phyloP scores from a whole-genome alignment of 2,888 invertebrate species.

The Cantharis lateralis region DNA sequence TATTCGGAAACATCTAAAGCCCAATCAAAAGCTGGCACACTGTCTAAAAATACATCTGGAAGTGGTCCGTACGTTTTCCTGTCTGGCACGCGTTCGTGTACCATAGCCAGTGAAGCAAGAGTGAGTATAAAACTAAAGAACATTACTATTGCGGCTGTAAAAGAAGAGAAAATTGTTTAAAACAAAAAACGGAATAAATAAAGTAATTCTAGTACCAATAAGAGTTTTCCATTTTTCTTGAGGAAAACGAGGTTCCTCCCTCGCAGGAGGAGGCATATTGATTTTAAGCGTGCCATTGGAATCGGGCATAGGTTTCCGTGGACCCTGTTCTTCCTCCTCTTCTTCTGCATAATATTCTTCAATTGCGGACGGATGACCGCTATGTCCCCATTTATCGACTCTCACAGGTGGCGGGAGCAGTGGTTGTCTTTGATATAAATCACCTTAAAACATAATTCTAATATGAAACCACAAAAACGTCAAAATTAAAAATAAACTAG shows the following conservation, averaged over 20 bases:
- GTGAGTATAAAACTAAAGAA: slow-evolving; percentile 67
- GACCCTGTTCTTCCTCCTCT: slow-evolving; percentile 57
- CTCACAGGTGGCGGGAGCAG: slow-evolving; percentile 59
- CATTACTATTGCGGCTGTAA: slow-evolving; percentile 65
- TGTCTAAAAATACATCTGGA: slow-evolving; percentile 82
- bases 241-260: slow-evolving; percentile 79
- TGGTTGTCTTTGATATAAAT: slow-evolving; percentile 66
- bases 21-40: slow-evolving; percentile 76
- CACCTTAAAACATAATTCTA: slow-evolving; percentile 47
- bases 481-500: neutral
- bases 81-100: slow-evolving; percentile 87
- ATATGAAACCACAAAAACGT: neutral
- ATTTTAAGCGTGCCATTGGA: slow-evolving; percentile 63
- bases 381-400: slow-evolving; percentile 58
- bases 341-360: slow-evolving; percentile 58
- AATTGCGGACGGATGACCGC: slow-evolving; percentile 43
- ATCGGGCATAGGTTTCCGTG: slow-evolving; percentile 47
- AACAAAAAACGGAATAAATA: neutral
- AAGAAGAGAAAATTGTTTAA: neutral
- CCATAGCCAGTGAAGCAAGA: slow-evolving; percentile 76
- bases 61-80: slow-evolving; percentile 73
- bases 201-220: slow-evolving; percentile 54
- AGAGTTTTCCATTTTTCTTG: slow-evolving; percentile 85
- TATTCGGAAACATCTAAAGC: slow-evolving; percentile 84
- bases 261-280: slow-evolving; percentile 67